phyloP scores from a whole-genome alignment of 1,140 invertebrate species.

The Cecropterus lyciades region DNA sequence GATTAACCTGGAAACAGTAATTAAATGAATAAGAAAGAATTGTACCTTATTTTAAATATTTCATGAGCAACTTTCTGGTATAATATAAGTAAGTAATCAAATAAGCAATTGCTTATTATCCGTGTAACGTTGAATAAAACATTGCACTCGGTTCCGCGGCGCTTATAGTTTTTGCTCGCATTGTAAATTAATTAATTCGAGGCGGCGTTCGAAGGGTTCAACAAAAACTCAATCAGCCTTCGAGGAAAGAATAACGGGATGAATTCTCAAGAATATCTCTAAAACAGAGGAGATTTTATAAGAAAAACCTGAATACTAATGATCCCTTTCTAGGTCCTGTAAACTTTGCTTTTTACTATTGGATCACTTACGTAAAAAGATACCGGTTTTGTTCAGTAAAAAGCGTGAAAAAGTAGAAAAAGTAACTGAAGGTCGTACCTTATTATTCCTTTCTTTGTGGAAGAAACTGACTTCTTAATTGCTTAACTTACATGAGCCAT shows the following conservation, averaged over 20 bases:
- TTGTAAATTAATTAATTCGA: constrained; percentile 27
- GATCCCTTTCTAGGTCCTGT: constrained; percentile 1
- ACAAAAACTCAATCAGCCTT: constrained; percentile 30
- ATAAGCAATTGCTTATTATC: background rate
- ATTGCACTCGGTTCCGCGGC: constrained; percentile 2
- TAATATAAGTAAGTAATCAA: background rate
- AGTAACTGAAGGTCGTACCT: too few species aligned
- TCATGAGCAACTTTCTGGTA: too few species aligned
- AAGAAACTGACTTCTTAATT: too few species aligned
- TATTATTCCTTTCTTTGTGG: too few species aligned
- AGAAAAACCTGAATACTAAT: constrained; percentile 22
- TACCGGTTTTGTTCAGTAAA: background rate
- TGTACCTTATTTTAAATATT: too few species aligned
- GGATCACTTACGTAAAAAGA: background rate
- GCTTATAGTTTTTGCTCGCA: constrained; percentile 18
- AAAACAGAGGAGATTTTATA: constrained; percentile 9
- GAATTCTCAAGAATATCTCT: constrained; percentile 15
- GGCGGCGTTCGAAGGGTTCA: constrained; percentile 17
- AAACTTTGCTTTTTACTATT: constrained; percentile 4
- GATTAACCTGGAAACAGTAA: too few species aligned
- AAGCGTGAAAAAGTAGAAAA: too few species aligned
- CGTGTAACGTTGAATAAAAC: constrained; percentile 29
- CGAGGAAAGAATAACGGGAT: constrained; percentile 21
- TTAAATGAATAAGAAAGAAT: too few species aligned
- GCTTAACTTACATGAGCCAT: too few species aligned